These are phyloP conservation scores for Camptogramma bilineatum DNA, from an alignment of 2,888 invertebrate species.

Conservation along the genomic window DNA sequence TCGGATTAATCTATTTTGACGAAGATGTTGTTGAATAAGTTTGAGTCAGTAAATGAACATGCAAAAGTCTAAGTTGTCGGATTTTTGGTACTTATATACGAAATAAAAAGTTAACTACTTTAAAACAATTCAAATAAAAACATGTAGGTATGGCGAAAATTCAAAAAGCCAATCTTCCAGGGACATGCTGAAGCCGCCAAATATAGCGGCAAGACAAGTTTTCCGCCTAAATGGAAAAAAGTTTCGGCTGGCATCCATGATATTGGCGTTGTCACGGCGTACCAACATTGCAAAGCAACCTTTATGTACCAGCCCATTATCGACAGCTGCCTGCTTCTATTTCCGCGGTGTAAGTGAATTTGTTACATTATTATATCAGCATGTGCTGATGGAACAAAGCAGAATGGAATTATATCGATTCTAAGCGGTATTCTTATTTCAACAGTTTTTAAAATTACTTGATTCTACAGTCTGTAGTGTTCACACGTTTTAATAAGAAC, in stretches of 20 bases:
- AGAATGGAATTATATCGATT: background rate
- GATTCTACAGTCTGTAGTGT: background rate
- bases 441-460: background rate
- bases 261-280: constrained; percentile 38
- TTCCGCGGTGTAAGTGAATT: constrained; percentile 39
- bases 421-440: background rate
- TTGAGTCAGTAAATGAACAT: too few species aligned
- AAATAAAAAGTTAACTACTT: too few species aligned
- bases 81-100: too few species aligned
- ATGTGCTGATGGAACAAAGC: background rate
- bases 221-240: constrained; percentile 43
- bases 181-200: constrained; percentile 22
- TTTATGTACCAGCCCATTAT: constrained; percentile 53
- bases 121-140: background rate
- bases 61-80: too few species aligned
- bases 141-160: background rate
- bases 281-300: constrained; percentile 45
- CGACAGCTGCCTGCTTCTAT: constrained; percentile 51
- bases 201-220: constrained; percentile 36
- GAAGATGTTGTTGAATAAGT: too few species aligned
- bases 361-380: constrained; percentile 11
- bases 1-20: too few species aligned
- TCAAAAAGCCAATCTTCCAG: constrained; percentile 13
- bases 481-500: background rate
- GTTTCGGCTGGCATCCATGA: constrained; percentile 44